These are phyloP conservation scores for Prinia subflava DNA, from an alignment of 2,113 vertebrate genomes.

Conservation along the genomic window DNA sequence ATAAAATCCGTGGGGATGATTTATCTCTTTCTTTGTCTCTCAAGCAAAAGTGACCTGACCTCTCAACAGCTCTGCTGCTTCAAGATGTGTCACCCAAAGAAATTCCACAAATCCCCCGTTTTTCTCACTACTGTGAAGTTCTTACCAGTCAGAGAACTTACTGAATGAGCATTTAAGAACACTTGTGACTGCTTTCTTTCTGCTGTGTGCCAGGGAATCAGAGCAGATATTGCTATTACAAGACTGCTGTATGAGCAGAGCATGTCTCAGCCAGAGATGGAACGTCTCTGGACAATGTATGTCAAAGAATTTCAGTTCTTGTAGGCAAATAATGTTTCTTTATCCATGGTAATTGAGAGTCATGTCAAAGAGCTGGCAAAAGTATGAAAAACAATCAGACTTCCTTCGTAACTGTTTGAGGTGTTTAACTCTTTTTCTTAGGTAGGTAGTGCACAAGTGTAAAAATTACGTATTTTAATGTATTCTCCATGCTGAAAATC, in stretches of 20 bases:
- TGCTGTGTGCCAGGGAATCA: not conserved
- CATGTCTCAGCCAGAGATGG: not conserved
- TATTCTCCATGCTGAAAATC: not conserved
- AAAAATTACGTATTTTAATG: not conserved
- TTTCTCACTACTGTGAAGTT: not conserved
- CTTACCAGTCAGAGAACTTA: not conserved
- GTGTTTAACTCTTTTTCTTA: not conserved
- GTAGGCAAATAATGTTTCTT: not conserved
- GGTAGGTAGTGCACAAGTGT: not conserved
- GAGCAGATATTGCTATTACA: not conserved
- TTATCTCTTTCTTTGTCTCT: not conserved
- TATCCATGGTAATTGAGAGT: not conserved
- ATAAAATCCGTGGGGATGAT: not conserved
- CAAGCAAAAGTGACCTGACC: not conserved
- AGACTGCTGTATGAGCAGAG: not conserved
- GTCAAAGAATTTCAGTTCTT: not conserved
- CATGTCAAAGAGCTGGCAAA: not conserved
- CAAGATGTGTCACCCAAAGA: not conserved
- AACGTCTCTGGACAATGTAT: not conserved
- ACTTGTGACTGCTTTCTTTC: not conserved
- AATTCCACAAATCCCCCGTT: not conserved
- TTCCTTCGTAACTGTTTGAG: not conserved
- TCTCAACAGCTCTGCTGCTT: not conserved
- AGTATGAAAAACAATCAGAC: not conserved
- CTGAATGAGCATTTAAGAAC: not conserved